Evolutionary conservation across 2,888 invertebrate genomes (phyloP), one percentile per base, ranked within the genome.

Genomic region (Baronia brevicornis): DNA sequence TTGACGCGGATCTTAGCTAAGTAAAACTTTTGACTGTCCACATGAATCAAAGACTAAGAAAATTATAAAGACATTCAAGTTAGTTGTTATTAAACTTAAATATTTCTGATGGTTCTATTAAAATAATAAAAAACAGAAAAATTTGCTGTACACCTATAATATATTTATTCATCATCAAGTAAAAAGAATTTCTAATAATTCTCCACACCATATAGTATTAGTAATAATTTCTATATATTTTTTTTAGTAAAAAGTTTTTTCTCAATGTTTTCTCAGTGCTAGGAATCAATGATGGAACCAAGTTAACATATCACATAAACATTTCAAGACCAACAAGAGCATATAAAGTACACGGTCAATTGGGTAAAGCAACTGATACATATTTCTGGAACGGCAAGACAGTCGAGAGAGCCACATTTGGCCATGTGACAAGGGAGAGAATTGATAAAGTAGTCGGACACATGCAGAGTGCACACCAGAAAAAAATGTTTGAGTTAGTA

Each of bases 401-500:
- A 3, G 74, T 91, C 0, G 91, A 91, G 52, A 88, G 88, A 49
- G 82, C 92, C 0, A 89, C 89, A 1, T 94, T 85, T 62, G 69
- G 77, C 28, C 93, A 94, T 66, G 87, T 98, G 0, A 89, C 84
- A 3, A 79, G 88, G 31, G 82, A 84, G 18, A 87, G 89, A 42
- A 68, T 98, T 3, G 95, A 95, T 47, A 86, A 85, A 37, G 65
- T 96, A 8, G 85, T 96, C 9, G 88, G 94, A 1, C 85, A 92
- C 2, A 89, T 95, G 71, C 95, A 97, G 70, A 90, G 95, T 1
- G 88, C 91, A 3, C 95, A 96, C 71, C 96, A 96, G 63, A 89
- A 87, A 43, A 89, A 91, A 60, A 94, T 96, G 92, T 95, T 90
- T 65, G 88, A 93, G 92, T 94, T 79, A 80, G 91, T 86, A 44